These are phyloP conservation scores for Biston betularia DNA, from an alignment of 2,888 invertebrate genomes.

Conservation along the genomic window DNA sequence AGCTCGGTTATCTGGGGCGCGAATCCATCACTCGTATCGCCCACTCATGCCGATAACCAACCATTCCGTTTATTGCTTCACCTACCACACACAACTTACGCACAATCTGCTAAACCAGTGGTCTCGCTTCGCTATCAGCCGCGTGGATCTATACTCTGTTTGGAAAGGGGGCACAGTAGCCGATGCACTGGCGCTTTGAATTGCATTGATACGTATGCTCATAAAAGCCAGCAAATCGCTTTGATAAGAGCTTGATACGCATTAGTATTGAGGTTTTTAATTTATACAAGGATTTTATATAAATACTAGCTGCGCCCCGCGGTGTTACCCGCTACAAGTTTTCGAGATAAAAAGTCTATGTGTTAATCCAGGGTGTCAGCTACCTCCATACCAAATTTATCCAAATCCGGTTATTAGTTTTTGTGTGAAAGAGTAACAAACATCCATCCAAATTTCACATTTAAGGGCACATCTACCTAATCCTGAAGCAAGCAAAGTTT, in stretches of 20 bases:
- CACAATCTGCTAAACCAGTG: neutral
- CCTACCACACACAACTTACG: neutral
- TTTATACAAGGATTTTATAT: no score
- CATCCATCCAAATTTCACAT: no score
- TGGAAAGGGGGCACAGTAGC: neutral
- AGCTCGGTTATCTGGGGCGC: constrained; percentile 48
- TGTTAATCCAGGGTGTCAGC: no score
- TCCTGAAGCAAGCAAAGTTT: no score
- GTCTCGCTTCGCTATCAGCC: neutral
- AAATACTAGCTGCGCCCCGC: no score
- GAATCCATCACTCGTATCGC: constrained; percentile 55
- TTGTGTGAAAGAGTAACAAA: no score
- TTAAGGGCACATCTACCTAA: no score
- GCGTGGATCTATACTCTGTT: neutral
- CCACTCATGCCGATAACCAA: constrained; percentile 54
- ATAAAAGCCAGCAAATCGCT: neutral
- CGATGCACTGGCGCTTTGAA: neutral
- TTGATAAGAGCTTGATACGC: neutral
- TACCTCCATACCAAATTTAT: no score
- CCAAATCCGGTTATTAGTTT: no score
- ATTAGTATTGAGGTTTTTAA: neutral
- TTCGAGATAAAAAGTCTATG: no score
- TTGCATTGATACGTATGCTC: neutral
- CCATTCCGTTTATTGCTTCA: constrained; percentile 49
- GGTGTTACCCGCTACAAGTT: no score